Percentiles rank a stretch among this genome's conserved stretches.
Conservation (phyloP, 2,797 vertebrate genomes). For the Scolopax bukidnonensis region DNA sequence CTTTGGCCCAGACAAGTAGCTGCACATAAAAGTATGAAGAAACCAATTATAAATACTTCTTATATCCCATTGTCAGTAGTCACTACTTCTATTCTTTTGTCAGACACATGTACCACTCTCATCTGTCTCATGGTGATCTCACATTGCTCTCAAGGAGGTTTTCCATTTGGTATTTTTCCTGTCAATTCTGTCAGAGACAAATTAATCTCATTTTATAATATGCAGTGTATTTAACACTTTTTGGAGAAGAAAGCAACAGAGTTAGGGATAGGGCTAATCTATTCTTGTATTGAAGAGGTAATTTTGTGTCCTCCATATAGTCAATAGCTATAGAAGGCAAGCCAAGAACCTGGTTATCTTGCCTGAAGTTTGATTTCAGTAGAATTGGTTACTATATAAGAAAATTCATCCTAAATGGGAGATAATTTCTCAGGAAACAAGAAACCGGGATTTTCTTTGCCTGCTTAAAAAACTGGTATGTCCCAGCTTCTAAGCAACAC, state of each 20-base stretch:
- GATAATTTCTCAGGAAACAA: not conserved
- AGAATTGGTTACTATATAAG: not conserved
- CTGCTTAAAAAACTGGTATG: not conserved
- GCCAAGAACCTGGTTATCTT: not conserved
- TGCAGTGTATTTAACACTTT: not conserved
- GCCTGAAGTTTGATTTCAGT: not conserved
- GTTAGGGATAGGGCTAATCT: not conserved
- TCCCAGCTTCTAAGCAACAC: not conserved
- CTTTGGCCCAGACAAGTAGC: not conserved
- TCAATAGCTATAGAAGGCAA: not conserved
- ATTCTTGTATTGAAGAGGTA: not conserved
- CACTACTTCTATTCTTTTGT: not conserved
- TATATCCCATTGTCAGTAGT: not conserved
- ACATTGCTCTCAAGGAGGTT: not conserved
- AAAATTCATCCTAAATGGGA: not conserved
- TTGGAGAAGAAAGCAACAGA: not conserved
- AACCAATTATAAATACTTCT: not conserved
- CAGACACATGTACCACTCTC: not conserved
- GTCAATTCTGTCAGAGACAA: not conserved
- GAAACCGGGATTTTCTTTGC: not conserved
- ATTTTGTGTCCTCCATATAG: not conserved
- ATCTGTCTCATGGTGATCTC: not conserved
- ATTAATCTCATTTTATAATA: not conserved
- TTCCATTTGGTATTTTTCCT: not conserved
- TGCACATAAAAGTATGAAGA: not conserved